phyloP scores from a whole-genome alignment of 2,888 invertebrate species.

The Ophonus ardosiacus region DNA sequence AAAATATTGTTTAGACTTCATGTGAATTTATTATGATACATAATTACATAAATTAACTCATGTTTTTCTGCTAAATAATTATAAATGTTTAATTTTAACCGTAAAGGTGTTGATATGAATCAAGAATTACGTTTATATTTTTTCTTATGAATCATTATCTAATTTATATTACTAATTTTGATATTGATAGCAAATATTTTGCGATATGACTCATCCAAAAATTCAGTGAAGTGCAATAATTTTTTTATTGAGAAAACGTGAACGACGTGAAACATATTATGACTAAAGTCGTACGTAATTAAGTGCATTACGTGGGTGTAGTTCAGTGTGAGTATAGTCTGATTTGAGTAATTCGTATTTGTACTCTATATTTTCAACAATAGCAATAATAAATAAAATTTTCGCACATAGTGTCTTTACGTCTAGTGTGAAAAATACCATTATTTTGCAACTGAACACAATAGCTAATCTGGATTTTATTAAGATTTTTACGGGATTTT shows the following conservation, averaged over 20 bases:
- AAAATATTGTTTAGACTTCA: neutral
- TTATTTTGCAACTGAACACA: too few species aligned
- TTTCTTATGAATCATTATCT: constrained; percentile 16
- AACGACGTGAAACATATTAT: neutral
- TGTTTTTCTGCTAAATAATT: neutral
- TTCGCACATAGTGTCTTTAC: too few species aligned
- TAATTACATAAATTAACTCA: neutral
- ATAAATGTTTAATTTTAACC: neutral
- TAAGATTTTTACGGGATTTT: too few species aligned
- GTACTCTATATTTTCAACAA: too few species aligned
- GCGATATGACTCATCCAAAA: neutral
- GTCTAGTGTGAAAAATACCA: too few species aligned
- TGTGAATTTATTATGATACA: neutral
- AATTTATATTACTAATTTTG: constrained; percentile 3
- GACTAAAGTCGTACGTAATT: neutral
- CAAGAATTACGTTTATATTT: neutral
- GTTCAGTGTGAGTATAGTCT: too few species aligned
- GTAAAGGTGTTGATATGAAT: neutral
- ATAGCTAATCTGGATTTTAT: too few species aligned
- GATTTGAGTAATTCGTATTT: too few species aligned
- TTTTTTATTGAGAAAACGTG: neutral
- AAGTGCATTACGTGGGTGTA: neutral
- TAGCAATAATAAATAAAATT: too few species aligned
- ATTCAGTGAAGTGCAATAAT: constrained; percentile 1
- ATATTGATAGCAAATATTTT: constrained; percentile 32